Evolutionary conservation across 2,888 invertebrate genomes (phyloP).

Genomic region (Keiferia lycopersicella): DNA sequence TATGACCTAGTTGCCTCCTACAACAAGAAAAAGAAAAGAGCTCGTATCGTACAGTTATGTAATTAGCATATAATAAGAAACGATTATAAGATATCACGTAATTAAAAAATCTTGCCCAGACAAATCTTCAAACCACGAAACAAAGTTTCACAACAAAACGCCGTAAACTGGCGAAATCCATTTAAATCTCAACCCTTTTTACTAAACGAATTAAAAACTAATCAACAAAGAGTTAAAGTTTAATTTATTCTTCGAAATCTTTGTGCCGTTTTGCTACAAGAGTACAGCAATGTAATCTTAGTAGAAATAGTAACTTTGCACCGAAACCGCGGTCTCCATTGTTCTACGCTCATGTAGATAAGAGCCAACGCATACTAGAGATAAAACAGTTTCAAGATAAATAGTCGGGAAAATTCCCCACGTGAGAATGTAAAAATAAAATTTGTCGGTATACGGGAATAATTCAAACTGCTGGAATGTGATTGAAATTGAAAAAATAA

Average conservation of each 20-base stretch:
- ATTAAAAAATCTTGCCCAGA: not conserved
- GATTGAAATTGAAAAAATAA: no score
- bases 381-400: no score
- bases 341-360: slow-evolving; percentile 11
- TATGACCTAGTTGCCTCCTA: no score
- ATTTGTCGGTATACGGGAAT: no score
- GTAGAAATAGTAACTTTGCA: not conserved
- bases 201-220: slow-evolving; percentile 8
- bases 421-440: no score
- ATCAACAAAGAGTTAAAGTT: slow-evolving; percentile 9
- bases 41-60: no score
- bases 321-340: slow-evolving; percentile 3
- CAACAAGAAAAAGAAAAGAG: no score
- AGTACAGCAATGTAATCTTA: not conserved
- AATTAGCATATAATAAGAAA: no score
- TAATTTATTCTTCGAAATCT: not conserved
- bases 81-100: no score
- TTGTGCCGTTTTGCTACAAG: not conserved
- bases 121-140: not conserved
- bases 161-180: slow-evolving; percentile 6
- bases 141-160: not conserved
- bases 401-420: no score
- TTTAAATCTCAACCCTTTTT: slow-evolving; percentile 3
- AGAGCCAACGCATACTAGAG: no score
- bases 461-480: no score